phyloP scores from a whole-genome alignment of 2,113 vertebrate species.

The Papio anubis region DNA sequence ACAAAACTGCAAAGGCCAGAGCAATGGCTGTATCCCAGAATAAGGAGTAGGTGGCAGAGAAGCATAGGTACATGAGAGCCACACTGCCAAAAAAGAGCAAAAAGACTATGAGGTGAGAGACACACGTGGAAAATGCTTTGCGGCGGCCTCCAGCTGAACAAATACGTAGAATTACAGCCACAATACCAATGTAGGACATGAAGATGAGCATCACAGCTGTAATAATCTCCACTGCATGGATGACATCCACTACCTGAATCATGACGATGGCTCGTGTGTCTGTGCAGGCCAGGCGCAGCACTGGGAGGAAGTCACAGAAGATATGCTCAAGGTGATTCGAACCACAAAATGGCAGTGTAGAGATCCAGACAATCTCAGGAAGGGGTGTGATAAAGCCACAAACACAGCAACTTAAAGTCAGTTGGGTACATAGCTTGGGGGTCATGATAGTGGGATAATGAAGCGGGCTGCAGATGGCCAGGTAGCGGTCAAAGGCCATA shows the following conservation, averaged over 20 bases:
- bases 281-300: conserved; percentile 63
- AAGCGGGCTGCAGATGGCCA: conserved; percentile 71
- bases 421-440: conserved; percentile 30
- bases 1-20: conserved; percentile 58
- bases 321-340: conserved; percentile 47
- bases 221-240: conserved; percentile 62
- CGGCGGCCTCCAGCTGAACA: conserved; percentile 35
- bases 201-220: conserved; percentile 48
- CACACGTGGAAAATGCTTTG: conserved; percentile 56
- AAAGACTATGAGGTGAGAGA: conserved; percentile 66
- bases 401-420: conserved; percentile 46
- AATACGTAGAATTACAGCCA: conserved; percentile 51
- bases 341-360: conserved; percentile 56
- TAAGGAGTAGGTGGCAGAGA: conserved; percentile 62
- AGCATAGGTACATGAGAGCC: conserved; percentile 58
- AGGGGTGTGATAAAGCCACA: conserved; percentile 62
- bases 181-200: conserved; percentile 10
- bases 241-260: conserved; percentile 51
- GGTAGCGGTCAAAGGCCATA: conserved; percentile 70
- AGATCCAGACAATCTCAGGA: conserved; percentile 57
- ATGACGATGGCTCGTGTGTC: conserved; percentile 33
- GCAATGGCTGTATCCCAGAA: conserved; percentile 63
- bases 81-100: conserved; percentile 60
- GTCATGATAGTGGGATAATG: conserved; percentile 64
- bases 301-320: conserved; percentile 64